Evolutionary conservation across 1,140 invertebrate genomes (phyloP).

Genomic region (Drosophila equinoxialis): DNA sequence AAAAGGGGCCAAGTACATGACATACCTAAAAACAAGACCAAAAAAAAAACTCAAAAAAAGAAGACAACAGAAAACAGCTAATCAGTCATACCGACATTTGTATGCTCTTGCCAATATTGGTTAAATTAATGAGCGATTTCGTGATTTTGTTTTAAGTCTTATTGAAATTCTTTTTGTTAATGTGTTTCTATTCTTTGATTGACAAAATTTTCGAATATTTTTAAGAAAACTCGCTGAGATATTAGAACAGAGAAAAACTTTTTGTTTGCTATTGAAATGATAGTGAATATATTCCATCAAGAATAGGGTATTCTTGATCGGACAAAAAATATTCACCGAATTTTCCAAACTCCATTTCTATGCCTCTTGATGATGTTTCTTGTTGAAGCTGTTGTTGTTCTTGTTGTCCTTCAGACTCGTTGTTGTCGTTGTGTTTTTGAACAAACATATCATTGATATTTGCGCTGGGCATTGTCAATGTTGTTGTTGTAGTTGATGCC

Average conservation of each 20-base stretch:
- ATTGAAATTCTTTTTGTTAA: too few species aligned
- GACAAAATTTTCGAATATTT: too few species aligned
- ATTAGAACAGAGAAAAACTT: too few species aligned
- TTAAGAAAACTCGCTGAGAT: too few species aligned
- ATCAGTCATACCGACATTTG: neutral
- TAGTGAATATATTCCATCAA: neutral
- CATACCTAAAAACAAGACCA: conserved; percentile 41
- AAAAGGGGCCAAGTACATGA: conserved; percentile 60
- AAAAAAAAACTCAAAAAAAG: conserved; percentile 3
- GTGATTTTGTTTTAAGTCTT: too few species aligned
- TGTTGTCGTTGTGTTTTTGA: conserved; percentile 62
- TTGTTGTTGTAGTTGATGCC: conserved; percentile 31
- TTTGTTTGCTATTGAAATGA: too few species aligned
- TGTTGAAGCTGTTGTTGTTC: conserved; percentile 8
- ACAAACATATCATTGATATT: conserved; percentile 81
- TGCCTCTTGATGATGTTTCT: neutral
- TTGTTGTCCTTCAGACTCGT: conserved; percentile 47
- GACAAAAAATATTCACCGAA: neutral
- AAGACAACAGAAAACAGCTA: neutral
- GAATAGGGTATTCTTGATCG: neutral
- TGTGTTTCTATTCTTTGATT: too few species aligned
- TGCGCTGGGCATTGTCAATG: conserved; percentile 62
- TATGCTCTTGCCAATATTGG: neutral
- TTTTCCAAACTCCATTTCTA: conserved; percentile 1
- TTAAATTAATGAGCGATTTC: too few species aligned